These are phyloP conservation scores for Calcarius lapponicus DNA, from an alignment of 2,797 vertebrate genomes.

Conservation along the genomic window DNA sequence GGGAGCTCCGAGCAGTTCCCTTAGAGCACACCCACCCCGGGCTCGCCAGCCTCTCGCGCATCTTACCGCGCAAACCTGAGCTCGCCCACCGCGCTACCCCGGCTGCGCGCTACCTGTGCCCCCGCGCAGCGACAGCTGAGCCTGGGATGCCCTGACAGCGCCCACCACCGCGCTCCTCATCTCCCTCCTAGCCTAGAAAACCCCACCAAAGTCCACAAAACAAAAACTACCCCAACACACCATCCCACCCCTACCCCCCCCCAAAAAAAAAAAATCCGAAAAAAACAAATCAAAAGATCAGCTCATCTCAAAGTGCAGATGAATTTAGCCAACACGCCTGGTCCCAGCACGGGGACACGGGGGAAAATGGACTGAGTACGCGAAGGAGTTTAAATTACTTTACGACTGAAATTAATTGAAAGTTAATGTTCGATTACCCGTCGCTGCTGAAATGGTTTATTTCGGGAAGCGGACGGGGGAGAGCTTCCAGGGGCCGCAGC, in stretches of 20 bases:
- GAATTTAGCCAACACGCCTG: fast-evolving
- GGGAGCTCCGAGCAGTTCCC: neutral
- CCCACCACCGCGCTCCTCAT: neutral
- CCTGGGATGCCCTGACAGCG: neutral
- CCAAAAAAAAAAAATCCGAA: too few species aligned
- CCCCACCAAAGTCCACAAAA: neutral
- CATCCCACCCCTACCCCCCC: too few species aligned
- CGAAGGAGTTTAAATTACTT: neutral
- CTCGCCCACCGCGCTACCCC: neutral
- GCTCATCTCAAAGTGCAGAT: neutral
- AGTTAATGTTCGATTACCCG: neutral
- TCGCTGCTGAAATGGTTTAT: neutral
- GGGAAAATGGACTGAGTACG: fast-evolving
- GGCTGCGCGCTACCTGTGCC: neutral
- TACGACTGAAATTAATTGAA: neutral
- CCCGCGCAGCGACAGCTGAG: neutral
- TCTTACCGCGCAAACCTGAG: neutral
- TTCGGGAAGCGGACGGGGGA: neutral
- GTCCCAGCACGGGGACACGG: neutral
- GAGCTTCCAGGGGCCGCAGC: neutral
- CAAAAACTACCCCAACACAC: neutral
- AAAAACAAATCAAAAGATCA: neutral
- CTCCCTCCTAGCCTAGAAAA: too few species aligned
- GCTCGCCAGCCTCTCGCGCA: neutral
- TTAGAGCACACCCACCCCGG: neutral